Evolutionary conservation across 2,797 vertebrate genomes (phyloP), one percentile per base, ranked within the genome.

Genomic region (Aselliscus stoliczkanus): DNA sequence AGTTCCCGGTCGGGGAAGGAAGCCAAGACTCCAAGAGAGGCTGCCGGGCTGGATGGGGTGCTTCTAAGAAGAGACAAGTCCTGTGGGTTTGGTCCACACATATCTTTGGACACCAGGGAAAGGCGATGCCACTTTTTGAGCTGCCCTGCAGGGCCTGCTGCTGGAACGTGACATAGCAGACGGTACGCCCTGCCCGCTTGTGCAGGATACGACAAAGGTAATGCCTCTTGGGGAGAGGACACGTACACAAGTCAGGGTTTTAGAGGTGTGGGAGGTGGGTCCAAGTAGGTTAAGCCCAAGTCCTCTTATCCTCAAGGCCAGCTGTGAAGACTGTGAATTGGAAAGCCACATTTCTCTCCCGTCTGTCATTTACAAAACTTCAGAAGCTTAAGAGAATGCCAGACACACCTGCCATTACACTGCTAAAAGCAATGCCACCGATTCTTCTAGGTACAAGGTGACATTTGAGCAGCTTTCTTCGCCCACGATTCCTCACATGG

Each of bases 401-500:
- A 7, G 7, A 8, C 56, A 91, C 69, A 75, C 60, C 4, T 21
- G 37, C 31, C 73, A 4, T 1, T 93, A 65, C 21, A 4, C 21
- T 25, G 39, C 27, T n/a, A 4, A 91, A 81, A 20, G 14, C 8
- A 37, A 11, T 18, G 4, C 20, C 90, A 60, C 2, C 5, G 37
- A 65, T 96, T 97, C 93, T 86, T 14, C 11, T 27, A 42, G 92
- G 5, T 29, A 7, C 67, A 85, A 91, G 89, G 70, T 77, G 14
- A 56, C 17, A 81, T 75, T 20, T 73, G 95, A n/a, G 34, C 29
- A 91, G 70, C n/a, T 56, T 89, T 76, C 17, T 85, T 77, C 1
- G 56, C 7, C 70, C 75, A 56, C 18, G 20, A 62, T 54, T 39
- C 60, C 86, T 91, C 96, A 0, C 31, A 64, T 85, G 54, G 72